phyloP scores from a whole-genome alignment of 2,113 vertebrate genomes.

The Artemisiospiza belli region DNA sequence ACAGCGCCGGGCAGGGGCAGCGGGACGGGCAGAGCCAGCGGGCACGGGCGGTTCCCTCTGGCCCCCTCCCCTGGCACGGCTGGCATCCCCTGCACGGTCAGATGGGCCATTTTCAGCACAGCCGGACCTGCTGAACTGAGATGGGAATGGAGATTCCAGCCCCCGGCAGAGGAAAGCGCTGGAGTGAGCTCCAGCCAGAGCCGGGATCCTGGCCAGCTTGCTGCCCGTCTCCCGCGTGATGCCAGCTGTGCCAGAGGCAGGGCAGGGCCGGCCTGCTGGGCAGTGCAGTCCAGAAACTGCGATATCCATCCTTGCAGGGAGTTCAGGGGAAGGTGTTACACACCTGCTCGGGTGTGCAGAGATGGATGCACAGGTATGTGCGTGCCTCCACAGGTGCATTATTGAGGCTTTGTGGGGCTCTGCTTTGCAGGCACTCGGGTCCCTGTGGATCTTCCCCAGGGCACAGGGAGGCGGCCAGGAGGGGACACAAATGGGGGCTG shows the following conservation, averaged over 20 bases:
- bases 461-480: not conserved
- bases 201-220: not conserved
- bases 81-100: not conserved
- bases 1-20: not conserved
- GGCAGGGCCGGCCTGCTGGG: not conserved
- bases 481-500: not conserved
- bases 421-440: not conserved
- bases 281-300: not conserved
- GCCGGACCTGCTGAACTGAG: not conserved
- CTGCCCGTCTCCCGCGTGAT: not conserved
- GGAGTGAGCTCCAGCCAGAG: not conserved
- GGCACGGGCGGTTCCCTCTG: not conserved
- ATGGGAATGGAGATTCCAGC: rapidly evolving
- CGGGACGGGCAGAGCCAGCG: not conserved
- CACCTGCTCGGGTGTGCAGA: not conserved
- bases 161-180: not conserved
- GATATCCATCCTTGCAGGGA: not conserved
- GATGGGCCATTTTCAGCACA: not conserved
- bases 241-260: not conserved
- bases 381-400: rapidly evolving
- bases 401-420: not conserved
- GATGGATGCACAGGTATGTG: rapidly evolving
- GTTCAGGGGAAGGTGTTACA: not conserved
- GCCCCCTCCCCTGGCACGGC: not conserved
- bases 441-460: not conserved